Percentiles rank a stretch among this genome's conserved stretches.
Evolutionary conservation across 2,797 vertebrate genomes (phyloP).

Genomic region (Hybognathus amarus): DNA sequence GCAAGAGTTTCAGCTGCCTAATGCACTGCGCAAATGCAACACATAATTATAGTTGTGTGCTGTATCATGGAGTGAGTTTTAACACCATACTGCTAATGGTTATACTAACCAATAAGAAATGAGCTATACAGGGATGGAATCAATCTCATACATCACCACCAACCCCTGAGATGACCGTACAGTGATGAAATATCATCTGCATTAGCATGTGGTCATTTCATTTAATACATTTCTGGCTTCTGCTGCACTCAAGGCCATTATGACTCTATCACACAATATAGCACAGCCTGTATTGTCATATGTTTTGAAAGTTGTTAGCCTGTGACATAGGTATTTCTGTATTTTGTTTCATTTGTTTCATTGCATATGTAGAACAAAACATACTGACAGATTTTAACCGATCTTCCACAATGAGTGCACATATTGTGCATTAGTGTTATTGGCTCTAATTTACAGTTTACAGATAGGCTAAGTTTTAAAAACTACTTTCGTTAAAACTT

Average conservation of each 20-base stretch:
- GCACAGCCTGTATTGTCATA: neutral
- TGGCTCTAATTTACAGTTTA: neutral
- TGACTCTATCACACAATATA: neutral
- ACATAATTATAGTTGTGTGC: neutral
- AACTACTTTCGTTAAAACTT: neutral
- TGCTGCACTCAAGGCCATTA: neutral
- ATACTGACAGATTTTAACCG: neutral
- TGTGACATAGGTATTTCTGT: neutral
- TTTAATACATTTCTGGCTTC: neutral
- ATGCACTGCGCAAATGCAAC: neutral
- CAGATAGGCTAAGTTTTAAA: neutral
- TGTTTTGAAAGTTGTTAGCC: neutral
- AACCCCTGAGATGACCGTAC: neutral
- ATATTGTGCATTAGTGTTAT: too few species aligned
- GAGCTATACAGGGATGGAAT: neutral
- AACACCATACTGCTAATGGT: neutral
- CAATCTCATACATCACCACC: neutral
- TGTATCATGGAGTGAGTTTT: neutral
- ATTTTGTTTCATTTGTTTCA: neutral
- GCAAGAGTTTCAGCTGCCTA: slow-evolving; percentile 13
- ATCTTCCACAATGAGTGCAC: too few species aligned
- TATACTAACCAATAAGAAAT: slow-evolving; percentile 9
- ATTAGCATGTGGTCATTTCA: neutral
- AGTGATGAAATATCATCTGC: neutral
- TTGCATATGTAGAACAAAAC: neutral